Base-by-base conservation (phyloP, 2,888 invertebrate species). In the Eupithecia dodoneata region DNA sequence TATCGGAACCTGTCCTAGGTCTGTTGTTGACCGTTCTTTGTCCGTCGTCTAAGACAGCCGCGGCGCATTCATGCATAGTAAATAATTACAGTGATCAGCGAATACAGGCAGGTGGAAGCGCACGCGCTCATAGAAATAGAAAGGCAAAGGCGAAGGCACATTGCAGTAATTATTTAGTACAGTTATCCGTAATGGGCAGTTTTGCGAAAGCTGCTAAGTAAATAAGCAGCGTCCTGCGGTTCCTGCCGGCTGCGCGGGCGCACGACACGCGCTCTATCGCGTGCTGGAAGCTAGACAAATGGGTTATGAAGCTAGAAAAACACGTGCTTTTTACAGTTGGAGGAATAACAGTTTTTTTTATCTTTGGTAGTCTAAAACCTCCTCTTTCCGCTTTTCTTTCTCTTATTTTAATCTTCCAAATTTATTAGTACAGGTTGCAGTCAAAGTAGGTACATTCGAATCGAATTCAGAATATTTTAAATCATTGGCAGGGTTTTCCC, bases 111-210 rank as follows among this genome's bases (percentile, higher is more conserved):
- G 94, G 94, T 94, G 94, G 89, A 90, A 82, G 85, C 90, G 92
- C 93, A 92, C 93, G 93, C 93, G 93, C 91, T 90, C 93, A 94
- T 95, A 94, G 95, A 93, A 93, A 94, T 94, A 95, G 95, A 94
- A 94, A 94, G 93, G 90, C 95, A 94, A 94, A 94, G 93, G 90
- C 95, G 94, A 94, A 94, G 92, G 90, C 95, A 94, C 94, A 94
- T 95, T 94, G 95, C 95, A 94, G 92, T 93, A 94, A 95, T 95
- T 95, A 94, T 95, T 94, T 93, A 92, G 92, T 94, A 95, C 95
- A 93, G 95, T 95, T 95, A 95, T 90, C 92, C 91, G 89, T 95
- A 95, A 95, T 95, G 92, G 94, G 94, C 87, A 93, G 91, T 93
- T 94, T 94, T 92, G 91, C 94, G 90, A 94, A 95, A 94, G 94